These are phyloP conservation scores for Trogon surrucura DNA, from an alignment of 2,113 vertebrate genomes.

Conservation along the genomic window DNA sequence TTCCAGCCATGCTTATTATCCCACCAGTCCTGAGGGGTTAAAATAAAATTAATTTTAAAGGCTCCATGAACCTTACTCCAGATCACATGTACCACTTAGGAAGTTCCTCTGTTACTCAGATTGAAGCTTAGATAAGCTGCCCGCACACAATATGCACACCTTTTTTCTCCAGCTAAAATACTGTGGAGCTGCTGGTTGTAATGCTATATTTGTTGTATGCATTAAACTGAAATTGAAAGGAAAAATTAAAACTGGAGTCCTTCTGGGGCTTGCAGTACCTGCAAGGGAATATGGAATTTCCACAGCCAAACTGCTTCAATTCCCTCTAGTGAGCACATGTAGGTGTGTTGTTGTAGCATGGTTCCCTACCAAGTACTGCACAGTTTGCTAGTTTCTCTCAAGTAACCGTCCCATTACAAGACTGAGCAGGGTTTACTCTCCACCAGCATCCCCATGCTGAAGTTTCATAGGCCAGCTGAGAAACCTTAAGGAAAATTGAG, in stretches of 20 bases:
- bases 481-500: not conserved
- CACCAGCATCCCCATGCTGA: not conserved
- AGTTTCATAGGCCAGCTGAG: not conserved
- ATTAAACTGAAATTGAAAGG: not conserved
- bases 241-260: not conserved
- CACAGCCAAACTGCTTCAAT: not conserved
- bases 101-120: not conserved
- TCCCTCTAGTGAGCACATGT: not conserved
- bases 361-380: not conserved
- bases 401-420: not conserved
- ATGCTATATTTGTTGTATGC: not conserved
- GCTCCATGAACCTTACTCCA: not conserved
- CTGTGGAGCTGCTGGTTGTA: not conserved
- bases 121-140: not conserved
- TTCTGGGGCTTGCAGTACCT: not conserved
- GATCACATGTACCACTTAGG: not conserved
- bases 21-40: not conserved
- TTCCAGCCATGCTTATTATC: not conserved
- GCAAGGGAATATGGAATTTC: not conserved
- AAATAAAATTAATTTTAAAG: constrained; percentile 6
- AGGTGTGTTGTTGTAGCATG: not conserved
- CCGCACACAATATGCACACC: not conserved
- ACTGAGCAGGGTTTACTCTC: not conserved
- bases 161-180: not conserved
- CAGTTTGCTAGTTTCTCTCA: not conserved